These are phyloP conservation scores for Dynastes maya DNA, from an alignment of 2,888 invertebrate genomes.

Conservation along the genomic window DNA sequence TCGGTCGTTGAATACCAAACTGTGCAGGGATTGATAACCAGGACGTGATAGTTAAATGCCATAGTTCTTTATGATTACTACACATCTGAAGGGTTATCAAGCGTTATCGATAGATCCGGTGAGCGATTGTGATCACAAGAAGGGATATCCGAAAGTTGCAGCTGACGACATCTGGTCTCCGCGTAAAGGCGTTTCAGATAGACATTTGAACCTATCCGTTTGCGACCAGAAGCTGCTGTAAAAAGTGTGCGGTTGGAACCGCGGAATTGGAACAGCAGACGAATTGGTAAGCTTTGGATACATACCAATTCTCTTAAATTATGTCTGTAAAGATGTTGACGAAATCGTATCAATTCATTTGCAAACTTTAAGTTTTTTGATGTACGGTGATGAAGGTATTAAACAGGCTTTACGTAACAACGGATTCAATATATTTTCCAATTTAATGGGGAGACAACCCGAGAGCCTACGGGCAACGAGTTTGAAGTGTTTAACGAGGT, in stretches of 20 bases:
- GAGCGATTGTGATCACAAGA: too few species aligned
- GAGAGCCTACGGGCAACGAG: slow-evolving; percentile 51
- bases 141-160: too few species aligned
- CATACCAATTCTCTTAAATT: slow-evolving; percentile 64
- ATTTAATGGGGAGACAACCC: slow-evolving; percentile 28
- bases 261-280: too few species aligned
- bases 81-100: too few species aligned
- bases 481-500: slow-evolving; percentile 64
- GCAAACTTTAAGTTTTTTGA: slow-evolving; percentile 65
- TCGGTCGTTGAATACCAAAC: slow-evolving; percentile 69
- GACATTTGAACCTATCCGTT: too few species aligned
- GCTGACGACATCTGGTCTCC: too few species aligned
- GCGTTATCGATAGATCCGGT: too few species aligned
- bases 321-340: slow-evolving; percentile 62
- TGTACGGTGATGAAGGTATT: slow-evolving; percentile 66
- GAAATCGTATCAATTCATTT: slow-evolving; percentile 66
- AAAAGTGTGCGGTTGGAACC: too few species aligned
- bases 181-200: too few species aligned
- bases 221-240: slow-evolving; percentile 62
- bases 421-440: slow-evolving; percentile 66
- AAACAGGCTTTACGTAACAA: slow-evolving; percentile 65
- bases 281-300: slow-evolving; percentile 66
- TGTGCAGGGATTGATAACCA: slow-evolving; percentile 66
- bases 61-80: too few species aligned
- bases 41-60: too few species aligned